Conservation (phyloP, 2,888 invertebrate species). For the Halocaridina rubra region DNA sequence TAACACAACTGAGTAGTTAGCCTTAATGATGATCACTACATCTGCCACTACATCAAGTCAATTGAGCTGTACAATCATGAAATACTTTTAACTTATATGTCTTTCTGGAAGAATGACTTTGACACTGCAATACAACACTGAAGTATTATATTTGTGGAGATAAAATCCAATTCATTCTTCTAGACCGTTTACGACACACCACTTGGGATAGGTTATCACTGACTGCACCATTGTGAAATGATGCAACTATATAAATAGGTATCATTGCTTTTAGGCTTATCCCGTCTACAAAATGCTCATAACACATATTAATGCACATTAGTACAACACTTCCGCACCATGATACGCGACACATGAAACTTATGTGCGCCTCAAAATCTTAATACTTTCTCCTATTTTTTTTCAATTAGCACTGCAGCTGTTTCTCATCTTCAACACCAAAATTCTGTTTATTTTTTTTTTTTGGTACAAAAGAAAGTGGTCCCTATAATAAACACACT, state of each 20-base stretch:
- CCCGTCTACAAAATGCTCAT: background rate
- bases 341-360: no score
- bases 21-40: constrained; percentile 18
- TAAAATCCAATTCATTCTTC: background rate
- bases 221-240: no score
- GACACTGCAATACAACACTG: background rate
- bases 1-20: constrained; percentile 33
- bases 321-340: background rate
- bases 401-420: constrained; percentile 33
- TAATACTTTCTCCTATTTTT: no score
- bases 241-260: background rate
- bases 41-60: constrained; percentile 24
- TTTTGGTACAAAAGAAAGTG: constrained; percentile 33
- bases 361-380: no score
- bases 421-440: background rate
- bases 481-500: constrained; percentile 48
- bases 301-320: background rate
- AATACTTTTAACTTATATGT: background rate
- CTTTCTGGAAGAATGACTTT: background rate
- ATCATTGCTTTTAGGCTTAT: no score
- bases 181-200: no score
- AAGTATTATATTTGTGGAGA: background rate
- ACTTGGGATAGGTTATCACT: no score
- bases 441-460: constrained; percentile 1
- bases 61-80: constrained; percentile 30